A percentile compares a stretch with the other conserved stretches of the same genome.
Evolutionary conservation across 23 tunicate genomes (phyloP).

Genomic region (Trididemnum clinides): DNA sequence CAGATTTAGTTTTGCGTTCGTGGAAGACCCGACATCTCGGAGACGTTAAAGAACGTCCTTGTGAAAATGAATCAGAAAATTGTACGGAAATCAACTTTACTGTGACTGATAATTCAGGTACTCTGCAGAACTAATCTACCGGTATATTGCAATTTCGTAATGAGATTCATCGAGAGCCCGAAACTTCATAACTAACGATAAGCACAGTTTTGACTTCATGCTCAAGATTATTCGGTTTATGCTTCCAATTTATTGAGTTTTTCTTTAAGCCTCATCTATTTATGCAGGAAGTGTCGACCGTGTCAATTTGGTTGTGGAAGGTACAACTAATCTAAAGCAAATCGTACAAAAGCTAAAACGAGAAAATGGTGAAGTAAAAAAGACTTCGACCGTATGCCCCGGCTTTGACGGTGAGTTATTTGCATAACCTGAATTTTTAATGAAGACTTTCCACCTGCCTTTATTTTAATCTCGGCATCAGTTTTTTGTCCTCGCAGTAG

Average conservation of each 20-base stretch:
- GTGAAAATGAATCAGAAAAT: neutral
- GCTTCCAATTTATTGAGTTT: neutral
- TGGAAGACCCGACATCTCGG: conserved; percentile 28
- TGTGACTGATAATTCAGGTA: conserved; percentile 19
- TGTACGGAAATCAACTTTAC: conserved; percentile 39
- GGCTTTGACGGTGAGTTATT: conserved; percentile 51
- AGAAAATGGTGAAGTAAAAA: neutral
- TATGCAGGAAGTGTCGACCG: conserved; percentile 1
- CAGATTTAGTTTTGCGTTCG: conserved; percentile 57
- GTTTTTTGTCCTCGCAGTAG: no score
- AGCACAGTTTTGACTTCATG: neutral
- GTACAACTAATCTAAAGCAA: conserved; percentile 39
- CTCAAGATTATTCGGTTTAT: neutral
- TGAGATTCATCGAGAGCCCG: no score
- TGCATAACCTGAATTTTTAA: no score
- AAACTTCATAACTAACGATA: no score
- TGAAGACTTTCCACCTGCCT: no score
- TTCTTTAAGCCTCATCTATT: neutral
- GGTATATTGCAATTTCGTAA: no score
- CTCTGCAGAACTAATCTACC: no score
- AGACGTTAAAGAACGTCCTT: conserved; percentile 31
- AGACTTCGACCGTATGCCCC: conserved; percentile 38
- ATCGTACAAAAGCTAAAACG: conserved; percentile 22
- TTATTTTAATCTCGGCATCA: no score
- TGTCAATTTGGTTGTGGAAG: conserved; percentile 60